These are phyloP conservation scores for Ophioninae sp. DNA, from an alignment of 2,888 invertebrate genomes.

Conservation along the genomic window DNA sequence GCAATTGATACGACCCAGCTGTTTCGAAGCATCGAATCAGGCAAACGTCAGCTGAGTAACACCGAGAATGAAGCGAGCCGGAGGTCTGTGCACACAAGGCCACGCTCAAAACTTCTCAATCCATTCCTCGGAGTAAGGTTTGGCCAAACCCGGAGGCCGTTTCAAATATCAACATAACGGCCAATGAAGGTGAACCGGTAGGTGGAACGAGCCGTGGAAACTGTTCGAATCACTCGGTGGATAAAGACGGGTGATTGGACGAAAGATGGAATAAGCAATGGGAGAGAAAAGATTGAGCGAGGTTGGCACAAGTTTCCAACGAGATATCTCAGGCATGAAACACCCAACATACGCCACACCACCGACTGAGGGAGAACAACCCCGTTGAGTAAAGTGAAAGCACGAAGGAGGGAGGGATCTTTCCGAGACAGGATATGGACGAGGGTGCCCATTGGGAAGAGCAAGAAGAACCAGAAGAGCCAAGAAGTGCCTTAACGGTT, in stretches of 20 bases:
- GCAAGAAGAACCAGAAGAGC: slow-evolving; percentile 13
- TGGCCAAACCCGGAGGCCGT: slow-evolving; percentile 45
- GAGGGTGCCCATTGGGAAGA: slow-evolving; percentile 24
- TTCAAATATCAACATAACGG: slow-evolving; percentile 24
- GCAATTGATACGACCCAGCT: slow-evolving; percentile 27
- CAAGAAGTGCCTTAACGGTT: slow-evolving; percentile 37
- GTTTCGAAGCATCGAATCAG: not conserved
- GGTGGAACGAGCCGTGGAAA: slow-evolving; percentile 12
- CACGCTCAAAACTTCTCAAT: slow-evolving; percentile 63
- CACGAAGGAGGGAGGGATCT: slow-evolving; percentile 14
- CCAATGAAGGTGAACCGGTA: not conserved
- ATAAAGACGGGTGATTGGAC: slow-evolving; percentile 14
- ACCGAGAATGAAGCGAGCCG: slow-evolving; percentile 43
- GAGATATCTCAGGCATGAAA: slow-evolving; percentile 75
- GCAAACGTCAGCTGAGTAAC: slow-evolving; percentile 13
- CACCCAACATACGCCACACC: slow-evolving; percentile 69
- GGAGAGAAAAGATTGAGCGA: slow-evolving; percentile 17
- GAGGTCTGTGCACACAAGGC: slow-evolving; percentile 43
- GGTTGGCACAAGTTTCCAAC: slow-evolving; percentile 76
- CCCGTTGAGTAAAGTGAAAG: not conserved
- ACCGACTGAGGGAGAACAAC: slow-evolving; percentile 62
- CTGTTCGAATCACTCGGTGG: not conserved
- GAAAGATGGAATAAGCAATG: not conserved
- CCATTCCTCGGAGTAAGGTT: slow-evolving; percentile 46
- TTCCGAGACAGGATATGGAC: slow-evolving; percentile 13